phyloP scores from a whole-genome alignment of 2,113 vertebrate species.

The Tauraco erythrolophus region DNA sequence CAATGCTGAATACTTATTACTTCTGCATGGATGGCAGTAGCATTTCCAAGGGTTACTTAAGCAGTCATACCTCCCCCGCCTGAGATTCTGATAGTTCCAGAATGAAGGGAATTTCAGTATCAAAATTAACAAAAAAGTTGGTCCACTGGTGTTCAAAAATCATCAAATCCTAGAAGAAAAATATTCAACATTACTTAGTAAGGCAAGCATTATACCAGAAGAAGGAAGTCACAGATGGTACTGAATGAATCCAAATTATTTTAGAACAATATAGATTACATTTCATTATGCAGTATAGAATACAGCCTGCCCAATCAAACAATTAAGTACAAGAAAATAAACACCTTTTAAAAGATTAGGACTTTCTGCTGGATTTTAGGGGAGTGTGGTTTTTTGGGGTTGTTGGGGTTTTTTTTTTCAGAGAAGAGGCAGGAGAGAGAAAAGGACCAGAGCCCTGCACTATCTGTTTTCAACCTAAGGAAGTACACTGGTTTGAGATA shows the following conservation, averaged over 20 bases:
- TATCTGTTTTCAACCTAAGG: not conserved
- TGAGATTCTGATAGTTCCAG: slow-evolving; percentile 95
- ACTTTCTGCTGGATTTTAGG: not conserved
- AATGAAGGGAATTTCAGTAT: slow-evolving; percentile 92
- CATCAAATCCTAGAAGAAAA: slow-evolving; percentile 81
- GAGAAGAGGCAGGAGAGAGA: not conserved
- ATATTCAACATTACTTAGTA: not conserved
- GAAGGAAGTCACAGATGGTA: not conserved
- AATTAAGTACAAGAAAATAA: accelerated
- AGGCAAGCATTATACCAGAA: not conserved
- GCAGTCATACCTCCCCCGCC: slow-evolving; percentile 86
- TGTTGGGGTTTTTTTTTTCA: accelerated
- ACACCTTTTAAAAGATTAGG: not conserved
- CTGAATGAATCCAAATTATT: not conserved
- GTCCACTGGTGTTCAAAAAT: slow-evolving; percentile 93
- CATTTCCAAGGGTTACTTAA: not conserved
- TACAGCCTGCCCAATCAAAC: not conserved
- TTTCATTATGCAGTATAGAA: not conserved
- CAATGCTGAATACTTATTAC: not conserved
- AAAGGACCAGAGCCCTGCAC: not conserved
- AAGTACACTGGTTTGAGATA: not conserved
- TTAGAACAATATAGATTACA: not conserved
- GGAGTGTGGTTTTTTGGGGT: not conserved
- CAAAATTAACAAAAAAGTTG: slow-evolving; percentile 90
- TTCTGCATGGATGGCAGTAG: not conserved